phyloP scores from a whole-genome alignment of 2,113 vertebrate genomes.

The Pelecanoides urinatrix region DNA sequence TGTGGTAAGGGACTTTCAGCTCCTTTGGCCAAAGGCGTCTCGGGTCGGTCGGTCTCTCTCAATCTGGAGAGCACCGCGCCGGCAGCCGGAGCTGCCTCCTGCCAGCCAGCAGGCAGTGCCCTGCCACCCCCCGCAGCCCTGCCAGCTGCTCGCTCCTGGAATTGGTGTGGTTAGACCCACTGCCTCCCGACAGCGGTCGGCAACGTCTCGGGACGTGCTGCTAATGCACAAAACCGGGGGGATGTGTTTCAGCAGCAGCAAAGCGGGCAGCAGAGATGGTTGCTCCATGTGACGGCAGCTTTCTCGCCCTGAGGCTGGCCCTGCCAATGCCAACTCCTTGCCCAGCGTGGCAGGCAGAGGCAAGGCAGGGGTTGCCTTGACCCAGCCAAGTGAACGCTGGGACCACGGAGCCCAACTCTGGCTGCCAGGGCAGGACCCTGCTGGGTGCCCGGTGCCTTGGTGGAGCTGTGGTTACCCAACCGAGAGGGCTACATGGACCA shows the following conservation, averaged over 20 bases:
- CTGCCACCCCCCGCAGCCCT: background rate
- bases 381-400: background rate
- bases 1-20: background rate
- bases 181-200: background rate
- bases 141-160: background rate
- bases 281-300: rapidly evolving
- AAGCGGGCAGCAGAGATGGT: background rate
- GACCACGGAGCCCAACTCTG: background rate
- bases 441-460: no score
- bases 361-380: no score
- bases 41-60: background rate
- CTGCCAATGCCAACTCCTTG: background rate
- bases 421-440: background rate
- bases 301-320: background rate
- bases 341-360: background rate
- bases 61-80: rapidly evolving
- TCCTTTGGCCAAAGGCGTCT: background rate
- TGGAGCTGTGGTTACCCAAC: background rate
- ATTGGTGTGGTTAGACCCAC: background rate
- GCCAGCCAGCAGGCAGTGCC: background rate
- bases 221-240: background rate
- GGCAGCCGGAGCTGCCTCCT: background rate
- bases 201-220: rapidly evolving
- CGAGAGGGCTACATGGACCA: no score
- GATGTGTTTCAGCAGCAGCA: no score